Evolutionary conservation across 2,888 invertebrate genomes (phyloP), one percentile per base, ranked within the genome.

Genomic region (Eristalis arbustorum): DNA sequence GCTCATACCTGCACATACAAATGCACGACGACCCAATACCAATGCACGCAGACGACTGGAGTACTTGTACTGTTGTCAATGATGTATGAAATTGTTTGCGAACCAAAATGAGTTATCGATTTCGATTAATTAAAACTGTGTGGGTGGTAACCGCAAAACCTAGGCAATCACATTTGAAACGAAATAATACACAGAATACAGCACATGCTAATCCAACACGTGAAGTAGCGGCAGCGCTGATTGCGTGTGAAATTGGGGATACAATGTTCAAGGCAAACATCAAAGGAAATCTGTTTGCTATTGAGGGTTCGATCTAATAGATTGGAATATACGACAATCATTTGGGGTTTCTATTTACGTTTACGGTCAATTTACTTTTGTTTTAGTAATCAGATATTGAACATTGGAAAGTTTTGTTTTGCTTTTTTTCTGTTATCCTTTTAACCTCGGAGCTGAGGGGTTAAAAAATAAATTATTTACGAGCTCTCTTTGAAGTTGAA

Each of bases 41-140:
- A 34, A 5, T 57, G 10, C 11, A 14, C 3, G 25, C 11, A 59
- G 49, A 18, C 49, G 18, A n/a, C 18, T n/a, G 14, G 42, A 42
- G 37, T 37, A 37, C 37, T n/a, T 42, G 40, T 42, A 14, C 37
- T 13, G 37, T 2, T 42, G 49, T 18, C 49, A 49, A 8, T 49
- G 57, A 63, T 69, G 71, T 59, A 72, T 72, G 59, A 34, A 71
- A 62, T 34, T 81, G 62, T 77, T 67, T 78, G 63, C 72, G 23
- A 42, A 56, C 61, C 57, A 23, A 68, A 83, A 78, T 31, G 72
- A 78, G 56, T 78, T 78, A 78, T 83, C 67, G 78, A 83, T 78
- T 83, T 78, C 56, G 57, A 73, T 77, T 83, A 78, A 77, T 83
- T 77, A 83, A 83, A 83, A 73, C 57, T 73, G 72, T 63, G 69